phyloP scores from a whole-genome alignment of 2,113 vertebrate species.

The Pluvialis apricaria region DNA sequence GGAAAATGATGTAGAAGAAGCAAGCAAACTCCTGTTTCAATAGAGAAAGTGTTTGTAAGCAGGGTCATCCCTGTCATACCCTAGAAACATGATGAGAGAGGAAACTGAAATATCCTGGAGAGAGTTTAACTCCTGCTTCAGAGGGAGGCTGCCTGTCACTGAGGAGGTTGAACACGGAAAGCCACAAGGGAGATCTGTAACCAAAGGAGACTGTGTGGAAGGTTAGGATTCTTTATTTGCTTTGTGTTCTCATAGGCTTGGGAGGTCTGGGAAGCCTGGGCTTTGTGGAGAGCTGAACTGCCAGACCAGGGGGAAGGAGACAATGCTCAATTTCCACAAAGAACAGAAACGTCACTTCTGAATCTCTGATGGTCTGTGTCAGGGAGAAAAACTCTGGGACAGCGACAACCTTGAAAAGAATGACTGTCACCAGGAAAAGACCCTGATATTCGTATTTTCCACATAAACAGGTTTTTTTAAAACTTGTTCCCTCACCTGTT shows the following conservation, averaged over 20 bases:
- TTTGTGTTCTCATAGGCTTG: neutral
- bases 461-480: neutral
- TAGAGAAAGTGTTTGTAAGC: neutral
- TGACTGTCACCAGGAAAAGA: neutral
- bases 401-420: neutral
- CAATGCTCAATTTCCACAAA: neutral
- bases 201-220: neutral
- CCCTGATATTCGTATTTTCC: neutral
- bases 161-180: neutral
- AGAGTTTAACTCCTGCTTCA: neutral
- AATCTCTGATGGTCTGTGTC: neutral
- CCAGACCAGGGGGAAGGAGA: neutral
- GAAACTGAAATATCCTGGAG: neutral
- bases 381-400: neutral
- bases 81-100: neutral
- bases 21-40: neutral
- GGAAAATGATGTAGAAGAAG: neutral
- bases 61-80: neutral
- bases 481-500: neutral
- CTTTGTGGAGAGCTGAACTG: neutral
- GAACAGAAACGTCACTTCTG: neutral
- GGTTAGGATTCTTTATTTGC: neutral
- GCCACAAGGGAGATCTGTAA: neutral
- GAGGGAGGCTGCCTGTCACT: neutral
- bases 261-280: neutral